These are phyloP conservation scores for Cataglyphis cursor DNA, from an alignment of 2,888 invertebrate genomes.

Conservation along the genomic window DNA sequence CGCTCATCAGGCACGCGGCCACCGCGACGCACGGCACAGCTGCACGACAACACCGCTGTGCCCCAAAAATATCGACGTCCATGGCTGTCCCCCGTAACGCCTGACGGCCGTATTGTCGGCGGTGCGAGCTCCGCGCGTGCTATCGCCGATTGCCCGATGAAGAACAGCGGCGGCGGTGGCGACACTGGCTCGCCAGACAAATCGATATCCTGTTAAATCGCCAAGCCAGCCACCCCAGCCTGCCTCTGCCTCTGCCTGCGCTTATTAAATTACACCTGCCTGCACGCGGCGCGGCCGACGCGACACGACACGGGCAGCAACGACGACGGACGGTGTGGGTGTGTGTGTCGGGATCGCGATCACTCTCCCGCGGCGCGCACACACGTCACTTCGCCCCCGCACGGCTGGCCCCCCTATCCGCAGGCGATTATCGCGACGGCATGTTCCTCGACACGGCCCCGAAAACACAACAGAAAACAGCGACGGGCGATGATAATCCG, in stretches of 20 bases:
- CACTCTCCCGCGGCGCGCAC: slow-evolving; percentile 36
- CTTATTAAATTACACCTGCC: slow-evolving; percentile 82
- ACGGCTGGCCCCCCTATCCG: slow-evolving; percentile 51
- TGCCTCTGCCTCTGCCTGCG: slow-evolving; percentile 65
- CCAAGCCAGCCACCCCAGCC: slow-evolving; percentile 74
- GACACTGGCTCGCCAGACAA: slow-evolving; percentile 81
- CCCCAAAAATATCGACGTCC: slow-evolving; percentile 86
- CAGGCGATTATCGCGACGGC: slow-evolving; percentile 76
- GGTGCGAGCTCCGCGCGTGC: slow-evolving; percentile 29
- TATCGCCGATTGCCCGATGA: slow-evolving; percentile 14
- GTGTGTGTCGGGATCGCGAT: slow-evolving; percentile 4
- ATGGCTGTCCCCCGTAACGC: slow-evolving; percentile 81
- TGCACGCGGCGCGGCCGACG: slow-evolving; percentile 65
- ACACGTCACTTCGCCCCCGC: slow-evolving; percentile 50
- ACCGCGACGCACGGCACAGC: slow-evolving; percentile 76
- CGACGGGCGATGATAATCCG: slow-evolving; percentile 78
- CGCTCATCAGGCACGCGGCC: slow-evolving; percentile 80
- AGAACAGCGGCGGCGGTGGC: slow-evolving; percentile 60
- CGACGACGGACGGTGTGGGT: slow-evolving; percentile 25
- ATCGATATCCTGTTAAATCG: slow-evolving; percentile 85
- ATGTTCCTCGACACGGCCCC: slow-evolving; percentile 79
- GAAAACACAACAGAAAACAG: slow-evolving; percentile 85
- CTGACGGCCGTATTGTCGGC: slow-evolving; percentile 36
- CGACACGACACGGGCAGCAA: slow-evolving; percentile 43
- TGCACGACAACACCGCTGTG: slow-evolving; percentile 78